Conservation (phyloP, 2,113 vertebrate species). For the Uria lomvia region DNA sequence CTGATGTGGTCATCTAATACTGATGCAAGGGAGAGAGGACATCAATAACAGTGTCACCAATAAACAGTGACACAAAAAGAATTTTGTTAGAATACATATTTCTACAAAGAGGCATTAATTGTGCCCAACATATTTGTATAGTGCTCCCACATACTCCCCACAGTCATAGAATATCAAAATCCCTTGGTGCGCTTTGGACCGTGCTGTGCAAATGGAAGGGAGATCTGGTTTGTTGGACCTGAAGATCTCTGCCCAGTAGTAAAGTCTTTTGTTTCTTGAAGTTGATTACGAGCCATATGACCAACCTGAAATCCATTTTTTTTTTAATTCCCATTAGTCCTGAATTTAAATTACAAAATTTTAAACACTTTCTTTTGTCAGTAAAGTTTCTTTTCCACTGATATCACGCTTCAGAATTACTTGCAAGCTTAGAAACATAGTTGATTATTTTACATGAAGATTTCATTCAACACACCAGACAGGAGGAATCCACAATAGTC, state of each 20-base stretch:
- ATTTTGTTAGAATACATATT: background rate
- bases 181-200: background rate
- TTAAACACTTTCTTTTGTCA: background rate
- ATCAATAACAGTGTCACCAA: background rate
- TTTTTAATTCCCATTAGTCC: background rate
- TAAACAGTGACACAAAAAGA: background rate
- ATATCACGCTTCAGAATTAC: background rate
- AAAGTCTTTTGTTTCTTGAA: background rate
- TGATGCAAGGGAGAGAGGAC: background rate
- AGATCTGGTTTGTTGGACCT: background rate
- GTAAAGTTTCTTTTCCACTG: background rate
- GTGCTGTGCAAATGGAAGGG: background rate
- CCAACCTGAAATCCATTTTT: background rate
- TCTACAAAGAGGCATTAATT: background rate
- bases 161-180: background rate
- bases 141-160: fast-evolving
- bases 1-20: background rate
- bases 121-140: background rate
- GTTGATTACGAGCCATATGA: fast-evolving
- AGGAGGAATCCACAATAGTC: background rate
- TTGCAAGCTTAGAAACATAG: background rate
- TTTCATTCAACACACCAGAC: background rate
- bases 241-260: background rate
- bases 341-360: background rate
- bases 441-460: background rate